Evolutionary conservation across 2,888 invertebrate species (phyloP).

Genomic region (Alsophila aescularia): DNA sequence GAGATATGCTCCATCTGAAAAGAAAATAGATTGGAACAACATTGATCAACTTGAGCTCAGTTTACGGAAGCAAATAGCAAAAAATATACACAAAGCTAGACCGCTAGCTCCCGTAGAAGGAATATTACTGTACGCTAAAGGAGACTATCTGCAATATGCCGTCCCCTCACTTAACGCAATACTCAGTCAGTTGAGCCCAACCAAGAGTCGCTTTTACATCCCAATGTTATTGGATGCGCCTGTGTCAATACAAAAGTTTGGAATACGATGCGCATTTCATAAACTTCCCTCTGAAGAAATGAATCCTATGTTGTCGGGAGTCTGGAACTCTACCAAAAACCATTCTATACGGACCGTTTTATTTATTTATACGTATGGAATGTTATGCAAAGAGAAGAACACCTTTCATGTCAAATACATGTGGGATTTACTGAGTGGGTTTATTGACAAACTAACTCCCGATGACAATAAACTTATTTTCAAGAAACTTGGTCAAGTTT

Average conservation of each 20-base stretch:
- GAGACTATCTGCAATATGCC: conserved; percentile 66
- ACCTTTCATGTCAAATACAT: conserved; percentile 38
- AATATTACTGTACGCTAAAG: conserved; percentile 61
- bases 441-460: conserved; percentile 52
- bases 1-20: conserved; percentile 53
- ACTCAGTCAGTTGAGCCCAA: conserved; percentile 52
- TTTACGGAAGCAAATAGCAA: conserved; percentile 61
- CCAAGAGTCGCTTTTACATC: conserved; percentile 44
- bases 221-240: conserved; percentile 51
- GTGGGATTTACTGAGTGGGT: conserved; percentile 50
- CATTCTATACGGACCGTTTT: conserved; percentile 51
- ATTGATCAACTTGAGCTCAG: conserved; percentile 50
- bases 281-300: conserved; percentile 52
- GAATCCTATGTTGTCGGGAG: conserved; percentile 43
- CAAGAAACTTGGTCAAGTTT: conserved; percentile 39
- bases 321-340: conserved; percentile 57
- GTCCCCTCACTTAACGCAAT: conserved; percentile 64
- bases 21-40: conserved; percentile 60
- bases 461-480: conserved; percentile 54
- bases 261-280: conserved; percentile 48
- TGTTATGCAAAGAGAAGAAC: conserved; percentile 49
- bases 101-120: conserved; percentile 54
- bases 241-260: conserved; percentile 61
- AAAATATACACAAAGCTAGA: conserved; percentile 60
- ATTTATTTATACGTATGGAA: conserved; percentile 47